A percentile compares a stretch with the other conserved stretches of the same genome.
phyloP scores from a whole-genome alignment of 2,113 vertebrate genomes.

The Fukomys damarensis region DNA sequence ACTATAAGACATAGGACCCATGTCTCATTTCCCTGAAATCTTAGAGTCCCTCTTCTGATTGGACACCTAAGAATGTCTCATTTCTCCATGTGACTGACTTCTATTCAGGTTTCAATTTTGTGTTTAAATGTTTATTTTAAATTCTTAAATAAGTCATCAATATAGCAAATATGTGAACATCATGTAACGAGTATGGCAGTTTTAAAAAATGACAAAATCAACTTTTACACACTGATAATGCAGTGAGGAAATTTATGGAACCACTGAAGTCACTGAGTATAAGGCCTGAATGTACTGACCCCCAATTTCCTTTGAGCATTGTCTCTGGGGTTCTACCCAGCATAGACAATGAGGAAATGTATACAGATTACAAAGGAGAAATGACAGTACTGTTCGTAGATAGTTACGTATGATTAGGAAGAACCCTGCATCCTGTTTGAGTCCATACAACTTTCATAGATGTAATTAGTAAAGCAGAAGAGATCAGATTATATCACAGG shows the following conservation, averaged over 20 bases:
- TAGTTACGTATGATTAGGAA: no score
- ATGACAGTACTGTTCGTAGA: background rate
- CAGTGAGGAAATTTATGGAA: background rate
- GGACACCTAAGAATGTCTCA: no score
- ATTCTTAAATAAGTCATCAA: background rate
- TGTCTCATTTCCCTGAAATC: background rate
- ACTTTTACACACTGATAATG: background rate
- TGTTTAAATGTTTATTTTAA: constrained; percentile 7
- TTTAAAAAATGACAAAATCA: background rate
- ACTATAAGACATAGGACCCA: background rate
- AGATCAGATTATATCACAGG: no score
- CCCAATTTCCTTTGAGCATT: no score
- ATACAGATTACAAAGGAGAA: background rate
- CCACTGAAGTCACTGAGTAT: background rate
- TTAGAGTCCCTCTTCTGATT: background rate
- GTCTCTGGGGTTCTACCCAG: no score
- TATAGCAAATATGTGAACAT: background rate
- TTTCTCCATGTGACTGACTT: background rate
- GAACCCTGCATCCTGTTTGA: no score
- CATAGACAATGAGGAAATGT: background rate
- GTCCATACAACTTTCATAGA: no score
- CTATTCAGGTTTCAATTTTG: background rate
- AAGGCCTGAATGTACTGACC: background rate
- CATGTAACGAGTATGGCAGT: background rate
- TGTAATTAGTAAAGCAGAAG: no score